Evolutionary conservation across 2,888 invertebrate species (phyloP), one percentile per base, ranked within the genome.

Genomic region (Polia nebulosa): DNA sequence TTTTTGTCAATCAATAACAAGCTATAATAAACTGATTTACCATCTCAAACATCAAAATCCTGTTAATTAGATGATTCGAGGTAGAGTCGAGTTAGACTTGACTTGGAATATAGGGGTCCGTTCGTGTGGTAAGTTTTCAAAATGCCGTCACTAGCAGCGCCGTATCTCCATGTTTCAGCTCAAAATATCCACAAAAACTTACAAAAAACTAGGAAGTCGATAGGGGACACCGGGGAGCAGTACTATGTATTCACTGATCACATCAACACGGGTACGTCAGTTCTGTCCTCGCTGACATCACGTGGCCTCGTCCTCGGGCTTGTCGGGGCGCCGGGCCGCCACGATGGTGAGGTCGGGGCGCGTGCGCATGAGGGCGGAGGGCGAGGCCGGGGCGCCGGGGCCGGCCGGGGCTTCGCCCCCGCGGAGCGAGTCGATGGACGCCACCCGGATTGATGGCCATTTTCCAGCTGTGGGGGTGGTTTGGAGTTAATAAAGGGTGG

Each of bases 271-370:
- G 70, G 70, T 36, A 7, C n/a, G 34, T 55, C 47, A 75, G 76
- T 64, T 34, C 27, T 17, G 45, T 41, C 45, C 15, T 1, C 1
- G 2, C 2, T 5, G 53, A 3, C 70, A 87, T 89, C 88, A 89
- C 86, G 89, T 85, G 70, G 51, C 32, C 6, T 87, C 86, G 5
- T 85, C 86, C 17, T 89, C 89, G 2, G 85, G 80, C 29, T 82
- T 80, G 9, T 71, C 75, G 11, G 59, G 83, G 79, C 22, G 85
- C 73, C 88, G 86, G 3, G 94, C 92, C 1, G 94, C 93, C 17
- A 95, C 93, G 20, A 95, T 95, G 66, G 95, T 95, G 74, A 95
- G 91, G 89, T 95, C 95, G 13, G 95, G 95, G 0, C 95, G 85
- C 3, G 93, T 93, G 45, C 92, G 84, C 94, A 95, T 94, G 9